These are phyloP conservation scores for Phylloscopus trochiloides DNA, from an alignment of 2,113 vertebrate species.

Conservation along the genomic window DNA sequence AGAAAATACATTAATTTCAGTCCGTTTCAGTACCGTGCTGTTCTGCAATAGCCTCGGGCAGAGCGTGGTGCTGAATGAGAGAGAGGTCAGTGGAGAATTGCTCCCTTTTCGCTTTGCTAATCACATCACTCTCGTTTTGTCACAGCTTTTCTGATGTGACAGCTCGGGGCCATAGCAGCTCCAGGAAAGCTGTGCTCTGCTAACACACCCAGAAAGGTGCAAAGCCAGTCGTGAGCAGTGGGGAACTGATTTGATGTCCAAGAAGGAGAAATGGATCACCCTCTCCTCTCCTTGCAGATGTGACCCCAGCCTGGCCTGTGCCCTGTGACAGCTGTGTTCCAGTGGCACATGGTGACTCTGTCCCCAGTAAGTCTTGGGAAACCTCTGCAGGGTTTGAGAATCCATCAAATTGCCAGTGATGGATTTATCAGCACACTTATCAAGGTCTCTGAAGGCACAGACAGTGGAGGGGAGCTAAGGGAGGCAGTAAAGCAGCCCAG, in stretches of 20 bases:
- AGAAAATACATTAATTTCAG: not conserved
- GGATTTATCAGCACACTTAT: not conserved
- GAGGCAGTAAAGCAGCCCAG: not conserved
- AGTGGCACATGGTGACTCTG: not conserved
- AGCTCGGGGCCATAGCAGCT: not conserved
- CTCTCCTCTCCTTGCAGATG: not conserved
- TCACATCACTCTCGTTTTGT: not conserved
- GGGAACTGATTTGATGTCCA: not conserved
- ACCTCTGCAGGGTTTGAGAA: not conserved
- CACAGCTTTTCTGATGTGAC: not conserved
- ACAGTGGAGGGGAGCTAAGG: not conserved
- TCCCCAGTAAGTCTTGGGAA: not conserved
- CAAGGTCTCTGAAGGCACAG: not conserved
- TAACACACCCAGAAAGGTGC: not conserved
- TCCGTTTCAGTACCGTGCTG: not conserved
- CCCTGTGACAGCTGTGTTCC: not conserved
- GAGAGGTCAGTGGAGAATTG: not conserved
- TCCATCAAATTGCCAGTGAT: not conserved
- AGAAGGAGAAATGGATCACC: not conserved
- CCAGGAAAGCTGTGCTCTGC: not conserved
- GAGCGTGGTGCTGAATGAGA: not conserved
- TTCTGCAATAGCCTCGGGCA: not conserved
- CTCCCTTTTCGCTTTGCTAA: slow-evolving; percentile 36
- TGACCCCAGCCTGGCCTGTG: not conserved
- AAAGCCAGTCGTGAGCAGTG: not conserved